Evolutionary conservation across 2,888 invertebrate species (phyloP), one percentile per base, ranked within the genome.

Genomic region (Drosophila tanythrix): DNA sequence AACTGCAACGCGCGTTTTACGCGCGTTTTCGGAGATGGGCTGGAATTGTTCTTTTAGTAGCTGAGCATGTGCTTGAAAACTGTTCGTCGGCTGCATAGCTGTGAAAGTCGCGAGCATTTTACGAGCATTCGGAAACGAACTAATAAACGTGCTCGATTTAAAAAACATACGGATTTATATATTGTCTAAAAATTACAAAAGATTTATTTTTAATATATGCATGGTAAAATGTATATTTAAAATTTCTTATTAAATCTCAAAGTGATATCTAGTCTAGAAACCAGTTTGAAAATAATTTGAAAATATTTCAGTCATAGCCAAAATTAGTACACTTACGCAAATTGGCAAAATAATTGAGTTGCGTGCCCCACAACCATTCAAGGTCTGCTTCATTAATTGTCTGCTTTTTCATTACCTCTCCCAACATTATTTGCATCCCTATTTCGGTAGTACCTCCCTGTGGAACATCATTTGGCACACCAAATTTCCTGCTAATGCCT

Each of bases 281-380:
- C n/a, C n/a, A 13, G 52, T 29, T 51, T n/a, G 52, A 52, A 59
- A 33, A 21, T 55, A 46, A 3, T 48, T 51, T 18, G 18, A 10
- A 40, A 40, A 60, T 46, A 11, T 60, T 52, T 36, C 31, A 58
- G 56, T 59, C 53, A 64, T 13, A 21, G 2, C 7, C 15, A 11
- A 31, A 53, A 38, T 25, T 8, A 6, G 8, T 25, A 29, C 31
- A n/a, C 36, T 13, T 65, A 68, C 67, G 62, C 48, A 69, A 69
- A 70, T 82, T 73, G 33, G 50, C 48, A 40, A 74, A 76, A 58
- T 68, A 70, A 64, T 66, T 77, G 55, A 40, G 46, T 85, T 50
- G 88, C 83, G 85, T 83, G 83, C 46, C 40, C 29, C 7, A 53
- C 46, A 50, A 51, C 48, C 56, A 82, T 82, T 72, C 8, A 69